These are phyloP conservation scores for Microchirus variegatus DNA, from an alignment of 2,797 vertebrate genomes.

Conservation along the genomic window DNA sequence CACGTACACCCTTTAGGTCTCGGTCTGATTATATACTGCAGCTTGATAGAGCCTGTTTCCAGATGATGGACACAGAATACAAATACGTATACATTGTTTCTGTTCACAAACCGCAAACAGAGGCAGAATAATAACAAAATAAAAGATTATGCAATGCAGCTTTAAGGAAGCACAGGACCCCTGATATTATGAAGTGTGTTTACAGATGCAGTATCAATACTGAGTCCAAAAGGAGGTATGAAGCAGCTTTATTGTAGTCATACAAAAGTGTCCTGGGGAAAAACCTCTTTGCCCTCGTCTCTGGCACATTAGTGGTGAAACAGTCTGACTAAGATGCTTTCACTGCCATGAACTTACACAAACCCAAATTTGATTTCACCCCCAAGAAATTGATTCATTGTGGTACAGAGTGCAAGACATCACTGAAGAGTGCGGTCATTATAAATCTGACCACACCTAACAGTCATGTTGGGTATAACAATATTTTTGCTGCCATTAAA, in stretches of 20 bases:
- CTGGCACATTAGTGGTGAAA: constrained; percentile 50
- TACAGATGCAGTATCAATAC: too few relatives aligned
- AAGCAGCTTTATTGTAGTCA: constrained; percentile 15
- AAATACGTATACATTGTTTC: too few relatives aligned
- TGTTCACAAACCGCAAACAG: too few relatives aligned
- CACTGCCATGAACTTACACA: constrained; percentile 38
- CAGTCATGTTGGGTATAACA: background rate
- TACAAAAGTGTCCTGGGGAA: background rate
- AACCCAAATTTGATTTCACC: constrained; percentile 61
- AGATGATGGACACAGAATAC: too few relatives aligned
- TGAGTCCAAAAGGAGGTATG: background rate
- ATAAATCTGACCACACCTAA: constrained; percentile 29
- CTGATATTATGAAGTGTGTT: too few relatives aligned
- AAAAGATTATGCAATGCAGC: too few relatives aligned
- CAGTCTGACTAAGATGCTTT: constrained; percentile 27
- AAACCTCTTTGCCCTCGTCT: constrained; percentile 16
- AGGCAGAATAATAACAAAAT: too few relatives aligned
- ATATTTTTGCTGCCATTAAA: too few relatives aligned
- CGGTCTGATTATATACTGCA: too few relatives aligned
- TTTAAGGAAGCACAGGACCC: too few relatives aligned
- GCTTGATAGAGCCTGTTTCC: too few relatives aligned
- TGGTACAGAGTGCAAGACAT: constrained; percentile 23
- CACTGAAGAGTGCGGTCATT: constrained; percentile 22
- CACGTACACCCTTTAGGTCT: too few relatives aligned
- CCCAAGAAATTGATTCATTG: constrained; percentile 47